phyloP scores from a whole-genome alignment of 2,888 invertebrate species.

The Heteropelma amictum region DNA sequence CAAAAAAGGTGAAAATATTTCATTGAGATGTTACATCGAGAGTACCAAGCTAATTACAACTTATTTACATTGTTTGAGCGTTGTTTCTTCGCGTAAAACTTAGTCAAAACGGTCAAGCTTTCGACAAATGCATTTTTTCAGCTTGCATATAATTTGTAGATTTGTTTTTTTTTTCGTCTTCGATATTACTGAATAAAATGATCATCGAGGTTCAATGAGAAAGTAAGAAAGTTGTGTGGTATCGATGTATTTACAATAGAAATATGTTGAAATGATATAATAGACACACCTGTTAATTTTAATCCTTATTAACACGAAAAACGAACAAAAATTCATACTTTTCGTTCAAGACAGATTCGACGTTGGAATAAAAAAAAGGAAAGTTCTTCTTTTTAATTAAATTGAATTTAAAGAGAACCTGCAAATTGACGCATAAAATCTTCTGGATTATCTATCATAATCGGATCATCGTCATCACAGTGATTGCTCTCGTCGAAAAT shows the following conservation, averaged over 20 bases:
- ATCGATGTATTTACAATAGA: constrained; percentile 23
- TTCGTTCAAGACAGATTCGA: not conserved
- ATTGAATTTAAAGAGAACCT: constrained; percentile 35
- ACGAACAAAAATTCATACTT: not conserved
- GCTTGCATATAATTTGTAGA: not conserved
- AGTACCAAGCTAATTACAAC: constrained; percentile 78
- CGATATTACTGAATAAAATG: not conserved
- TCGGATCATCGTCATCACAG: constrained; percentile 64
- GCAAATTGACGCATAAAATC: constrained; percentile 49
- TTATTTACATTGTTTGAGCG: constrained; percentile 74
- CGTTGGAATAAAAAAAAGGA: not conserved
- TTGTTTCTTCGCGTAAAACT: constrained; percentile 34
- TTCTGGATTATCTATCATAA: constrained; percentile 46
- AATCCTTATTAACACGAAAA: not conserved
- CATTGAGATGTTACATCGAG: constrained; percentile 75
- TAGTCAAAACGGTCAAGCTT: constrained; percentile 11
- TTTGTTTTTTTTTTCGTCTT: not conserved
- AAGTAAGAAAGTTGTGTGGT: not conserved
- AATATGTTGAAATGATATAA: not conserved
- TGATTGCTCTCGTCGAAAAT: constrained; percentile 73
- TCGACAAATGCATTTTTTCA: constrained; percentile 6
- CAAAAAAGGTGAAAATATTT: constrained; percentile 76
- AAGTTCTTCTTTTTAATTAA: too few species aligned
- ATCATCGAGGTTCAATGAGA: not conserved
- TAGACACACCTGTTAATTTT: not conserved